Base-by-base conservation (phyloP, 2,113 vertebrate species). In the Macquaria australasica region DNA sequence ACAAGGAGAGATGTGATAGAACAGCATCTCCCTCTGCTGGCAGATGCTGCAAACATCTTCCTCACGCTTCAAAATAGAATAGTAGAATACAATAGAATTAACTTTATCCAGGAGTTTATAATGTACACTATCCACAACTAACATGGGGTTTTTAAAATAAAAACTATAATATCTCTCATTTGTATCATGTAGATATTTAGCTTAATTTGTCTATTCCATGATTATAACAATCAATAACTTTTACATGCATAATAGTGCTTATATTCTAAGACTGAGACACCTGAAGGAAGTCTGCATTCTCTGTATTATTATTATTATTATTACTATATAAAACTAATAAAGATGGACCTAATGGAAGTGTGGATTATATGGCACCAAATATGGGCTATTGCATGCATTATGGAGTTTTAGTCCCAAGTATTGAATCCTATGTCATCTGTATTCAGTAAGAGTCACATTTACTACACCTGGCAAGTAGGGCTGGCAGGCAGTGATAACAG, bases 11-110 rank as follows among this genome's bases (percentile, higher is more conserved):
- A 34, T 48, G 62, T 68, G 31, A 76, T 48, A 82, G 85, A 75
- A 51, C 89, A 90, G 41, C 73, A 89, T 70, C 90, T 73, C 90
- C 92, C 90, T 94, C 94, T 94, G 84, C 89, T 93, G 92, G 92
- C 63, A 50, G 23, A 45, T 31, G 23, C 25, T 63, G 71, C 55
- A 66, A 90, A 85, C 82, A 77, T 14, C 23, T 59, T 74, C 60
- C 9, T 73, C 9, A 8, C 23, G 23, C 50, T 53, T 71, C 48
- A 60, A 7, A 72, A n/a, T 20, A 70, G 15, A 53, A 63, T 1
- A 16, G 3, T 3, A 50, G 12, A 37, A 72, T 20, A 41, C n/a
- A 62, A 31, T 1, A 28, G 1, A n/a, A 34, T 45, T 0, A 63
- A 16, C 50, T 67, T 10, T 25, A 31, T 43, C 48, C 20, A 66